These are phyloP conservation scores for Diglossa cyanea DNA, from an alignment of 2,797 vertebrate species.

Conservation along the genomic window DNA sequence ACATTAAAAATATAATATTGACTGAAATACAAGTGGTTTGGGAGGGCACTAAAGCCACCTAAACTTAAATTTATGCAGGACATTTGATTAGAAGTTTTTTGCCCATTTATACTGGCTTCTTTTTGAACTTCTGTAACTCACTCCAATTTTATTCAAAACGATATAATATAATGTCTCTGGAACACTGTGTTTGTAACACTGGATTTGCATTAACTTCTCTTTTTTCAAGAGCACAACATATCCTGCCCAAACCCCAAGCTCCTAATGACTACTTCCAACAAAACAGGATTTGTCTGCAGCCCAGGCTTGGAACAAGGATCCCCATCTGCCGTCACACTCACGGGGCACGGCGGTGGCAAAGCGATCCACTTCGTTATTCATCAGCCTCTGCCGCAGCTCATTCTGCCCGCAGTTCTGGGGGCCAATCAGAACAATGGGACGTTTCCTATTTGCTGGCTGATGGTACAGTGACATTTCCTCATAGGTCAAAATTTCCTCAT, in stretches of 20 bases:
- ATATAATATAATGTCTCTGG: background rate
- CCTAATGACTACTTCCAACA: background rate
- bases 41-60: background rate
- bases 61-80: background rate
- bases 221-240: background rate
- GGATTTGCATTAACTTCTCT: background rate
- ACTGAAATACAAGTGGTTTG: background rate
- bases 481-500: slow-evolving; percentile 94
- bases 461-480: slow-evolving; percentile 99
- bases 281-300: background rate
- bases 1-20: background rate
- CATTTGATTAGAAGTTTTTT: background rate
- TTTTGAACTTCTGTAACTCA: background rate
- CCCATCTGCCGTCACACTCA: slow-evolving; percentile 68
- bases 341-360: slow-evolving; percentile 92
- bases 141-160: background rate
- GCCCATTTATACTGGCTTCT: background rate
- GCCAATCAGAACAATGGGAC: slow-evolving; percentile 92
- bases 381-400: slow-evolving; percentile 88
- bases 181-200: background rate
- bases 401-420: slow-evolving; percentile 91
- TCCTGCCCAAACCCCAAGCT: background rate
- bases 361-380: slow-evolving; percentile 87
- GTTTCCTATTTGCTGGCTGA: slow-evolving; percentile 94
- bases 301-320: background rate